Evolutionary conservation across 2,888 invertebrate genomes (phyloP).

Genomic region (Dione juno): DNA sequence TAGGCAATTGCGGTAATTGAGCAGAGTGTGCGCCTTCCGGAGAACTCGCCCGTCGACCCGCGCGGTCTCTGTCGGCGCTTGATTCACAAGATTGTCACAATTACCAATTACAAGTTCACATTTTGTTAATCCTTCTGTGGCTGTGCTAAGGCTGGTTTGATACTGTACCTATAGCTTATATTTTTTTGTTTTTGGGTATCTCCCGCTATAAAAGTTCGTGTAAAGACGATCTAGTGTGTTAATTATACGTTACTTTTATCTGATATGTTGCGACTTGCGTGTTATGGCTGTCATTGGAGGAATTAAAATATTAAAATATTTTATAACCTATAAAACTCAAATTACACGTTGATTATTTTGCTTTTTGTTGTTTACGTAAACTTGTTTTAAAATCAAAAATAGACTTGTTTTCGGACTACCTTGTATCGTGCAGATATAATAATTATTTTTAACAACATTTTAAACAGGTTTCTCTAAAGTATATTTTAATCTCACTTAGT

Average conservation of each 20-base stretch:
- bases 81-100: conserved; percentile 46
- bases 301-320: neutral
- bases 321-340: neutral
- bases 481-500: conserved; percentile 32
- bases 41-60: conserved; percentile 63
- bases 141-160: neutral
- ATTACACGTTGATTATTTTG: neutral
- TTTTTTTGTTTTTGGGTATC: neutral
- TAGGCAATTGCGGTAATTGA: conserved; percentile 82
- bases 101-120: conserved; percentile 46
- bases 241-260: neutral
- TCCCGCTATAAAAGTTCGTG: neutral
- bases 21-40: conserved; percentile 74
- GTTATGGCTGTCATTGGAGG: no score
- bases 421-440: neutral
- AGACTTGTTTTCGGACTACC: neutral
- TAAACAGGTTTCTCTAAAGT: conserved; percentile 26
- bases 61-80: conserved; percentile 38
- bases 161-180: neutral
- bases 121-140: conserved; percentile 32
- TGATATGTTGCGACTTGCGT: neutral
- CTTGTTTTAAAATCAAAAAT: conserved; percentile 1
- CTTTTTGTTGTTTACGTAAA: neutral
- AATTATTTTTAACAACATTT: conserved; percentile 3
- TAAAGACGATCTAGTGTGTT: neutral